Base-by-base conservation (phyloP, 1,140 invertebrate species). In the Atta cephalotes region DNA sequence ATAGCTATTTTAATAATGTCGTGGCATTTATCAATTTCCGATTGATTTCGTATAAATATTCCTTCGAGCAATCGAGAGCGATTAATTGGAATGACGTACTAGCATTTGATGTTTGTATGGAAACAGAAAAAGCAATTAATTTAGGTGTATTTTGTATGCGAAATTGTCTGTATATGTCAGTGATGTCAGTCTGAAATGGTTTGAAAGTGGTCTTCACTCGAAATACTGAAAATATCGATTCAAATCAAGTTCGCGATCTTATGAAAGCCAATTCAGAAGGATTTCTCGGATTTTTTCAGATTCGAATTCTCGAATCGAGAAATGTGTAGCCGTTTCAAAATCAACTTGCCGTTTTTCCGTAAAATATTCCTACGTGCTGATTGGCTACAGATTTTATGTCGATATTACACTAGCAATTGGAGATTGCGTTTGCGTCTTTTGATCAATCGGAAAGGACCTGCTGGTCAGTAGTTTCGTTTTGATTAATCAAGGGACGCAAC, bases 161-260 rank as follows among this genome's bases (percentile, higher is more conserved):
- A 62, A 77, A 65, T 49, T 49, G 28, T 63, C 16, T 31, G 25
- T 18, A 1, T 7, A 3, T 3, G 2, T 51, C 31, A 66, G 4
- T 21, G n/a, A 3, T 3, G 1, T 51, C 31, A 66, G 7, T 21
- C 18, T 18, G 35, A 35, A 35, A 35, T 35, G 6, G 9, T 45
- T 10, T 25, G 66, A 45, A 70, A 70, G 1, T 16, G 10, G 14
- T 39, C 45, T n/a, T 25, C 39, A 14, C 39, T 70, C 7, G n/a
- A 18, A 45, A 56, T 35, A 35, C 18, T 49, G 21, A 56, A 51
- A 79, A 35, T 53, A n/a, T 79, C 60, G 16, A 79, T 79, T 79
- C 31, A 21, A 3, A 21, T 5, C 5, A 28, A 77, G 16, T 10
- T 58, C 4, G 6, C 12, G 14, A 31, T 31, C 18, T 16, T 51